Percentiles rank a stretch among this genome's conserved stretches.
Evolutionary conservation across 1,140 invertebrate species (phyloP).

Genomic region (Atopsyche davidsoni): DNA sequence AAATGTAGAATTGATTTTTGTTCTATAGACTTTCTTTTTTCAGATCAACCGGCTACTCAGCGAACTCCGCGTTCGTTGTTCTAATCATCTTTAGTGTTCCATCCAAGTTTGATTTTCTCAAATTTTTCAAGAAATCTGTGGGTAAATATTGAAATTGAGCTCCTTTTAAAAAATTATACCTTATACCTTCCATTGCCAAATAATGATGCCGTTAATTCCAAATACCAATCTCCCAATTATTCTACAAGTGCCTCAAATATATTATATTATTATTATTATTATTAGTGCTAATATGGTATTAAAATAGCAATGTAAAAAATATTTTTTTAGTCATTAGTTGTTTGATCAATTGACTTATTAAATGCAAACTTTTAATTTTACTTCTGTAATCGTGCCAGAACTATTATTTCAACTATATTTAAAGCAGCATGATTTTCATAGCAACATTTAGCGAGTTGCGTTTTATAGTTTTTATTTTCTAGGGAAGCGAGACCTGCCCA

Average conservation of each 20-base stretch:
- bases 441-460: not conserved
- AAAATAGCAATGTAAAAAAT: constrained; percentile 35
- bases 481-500: constrained; percentile 8
- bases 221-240: constrained; percentile 34
- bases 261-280: constrained; percentile 15
- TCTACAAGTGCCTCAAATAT: constrained; percentile 33
- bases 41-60: constrained; percentile 32
- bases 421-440: not conserved
- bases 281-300: constrained; percentile 33
- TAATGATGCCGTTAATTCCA: constrained; percentile 30
- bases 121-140: constrained; percentile 31
- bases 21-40: constrained; percentile 20
- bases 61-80: constrained; percentile 31
- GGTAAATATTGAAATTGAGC: constrained; percentile 24
- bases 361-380: not conserved
- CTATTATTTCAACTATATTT: not conserved
- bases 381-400: not conserved
- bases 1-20: constrained; percentile 9
- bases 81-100: constrained; percentile 34
- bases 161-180: constrained; percentile 22
- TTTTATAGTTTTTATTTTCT: constrained; percentile 5
- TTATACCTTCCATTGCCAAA: constrained; percentile 29
- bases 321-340: too few relatives aligned
- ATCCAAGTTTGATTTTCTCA: constrained; percentile 32
- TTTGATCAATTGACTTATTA: not conserved